Percentiles rank a stretch among this genome's conserved stretches.
These are phyloP conservation scores for Macrosiphum euphorbiae DNA, from an alignment of 2,888 invertebrate genomes.

Conservation along the genomic window DNA sequence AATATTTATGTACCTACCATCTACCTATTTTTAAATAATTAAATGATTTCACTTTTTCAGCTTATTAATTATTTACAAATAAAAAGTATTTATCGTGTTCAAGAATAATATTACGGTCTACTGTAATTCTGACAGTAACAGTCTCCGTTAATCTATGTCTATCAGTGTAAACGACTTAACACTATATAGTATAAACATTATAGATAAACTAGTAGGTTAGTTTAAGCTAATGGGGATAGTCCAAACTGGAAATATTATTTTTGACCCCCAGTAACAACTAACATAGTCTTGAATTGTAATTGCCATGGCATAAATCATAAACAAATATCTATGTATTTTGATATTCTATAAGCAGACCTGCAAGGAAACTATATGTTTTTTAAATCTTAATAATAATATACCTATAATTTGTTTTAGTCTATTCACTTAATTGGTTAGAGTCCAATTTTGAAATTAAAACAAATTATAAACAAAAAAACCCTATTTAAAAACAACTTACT, in stretches of 20 bases:
- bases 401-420: not conserved
- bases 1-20: not conserved
- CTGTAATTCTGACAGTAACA: not conserved
- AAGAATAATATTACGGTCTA: not conserved
- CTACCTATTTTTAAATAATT: not conserved
- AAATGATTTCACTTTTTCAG: not conserved
- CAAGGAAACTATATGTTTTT: not conserved
- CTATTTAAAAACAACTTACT: slow-evolving; percentile 25
- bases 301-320: not conserved
- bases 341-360: not conserved
- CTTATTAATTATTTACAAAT: not conserved
- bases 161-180: not conserved
- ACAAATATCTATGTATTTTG: not conserved
- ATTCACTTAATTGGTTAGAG: not conserved
- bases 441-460: not conserved
- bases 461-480: not conserved
- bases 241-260: not conserved
- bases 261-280: not conserved
- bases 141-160: not conserved
- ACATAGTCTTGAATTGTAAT: not conserved
- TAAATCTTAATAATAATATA: not conserved
- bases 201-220: not conserved
- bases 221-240: not conserved
- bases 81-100: not conserved
- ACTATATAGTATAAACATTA: not conserved